Conservation (phyloP, 2,113 vertebrate genomes). For the Morphnarchus princeps region DNA sequence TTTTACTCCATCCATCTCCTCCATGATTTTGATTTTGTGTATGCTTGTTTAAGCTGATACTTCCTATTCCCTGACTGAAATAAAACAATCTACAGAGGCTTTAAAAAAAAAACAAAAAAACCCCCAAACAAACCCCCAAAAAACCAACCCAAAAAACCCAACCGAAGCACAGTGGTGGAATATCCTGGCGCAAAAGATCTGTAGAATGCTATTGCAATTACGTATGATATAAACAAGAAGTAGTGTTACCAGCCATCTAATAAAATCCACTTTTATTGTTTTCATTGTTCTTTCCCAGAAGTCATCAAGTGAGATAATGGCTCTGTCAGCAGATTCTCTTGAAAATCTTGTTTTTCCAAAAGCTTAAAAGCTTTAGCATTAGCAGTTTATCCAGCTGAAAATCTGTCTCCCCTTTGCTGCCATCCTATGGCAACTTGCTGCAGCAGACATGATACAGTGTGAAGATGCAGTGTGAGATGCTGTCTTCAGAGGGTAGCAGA, state of each 20-base stretch:
- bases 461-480: neutral
- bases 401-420: slow-evolving; percentile 32
- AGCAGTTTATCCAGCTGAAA: neutral
- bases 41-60: neutral
- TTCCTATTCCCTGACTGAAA: neutral
- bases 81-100: neutral
- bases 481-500: slow-evolving; percentile 34
- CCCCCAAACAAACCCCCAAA: neutral
- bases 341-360: neutral
- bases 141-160: neutral
- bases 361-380: neutral
- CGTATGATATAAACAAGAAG: neutral
- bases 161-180: neutral
- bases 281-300: neutral
- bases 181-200: neutral
- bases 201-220: neutral
- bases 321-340: neutral
- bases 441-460: neutral
- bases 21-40: neutral
- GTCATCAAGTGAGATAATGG: neutral
- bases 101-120: neutral
- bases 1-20: neutral
- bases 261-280: neutral
- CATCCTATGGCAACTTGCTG: neutral
- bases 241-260: neutral